Evolutionary conservation across 2,797 vertebrate genomes (phyloP).

Genomic region (Clarias laeviceps): DNA sequence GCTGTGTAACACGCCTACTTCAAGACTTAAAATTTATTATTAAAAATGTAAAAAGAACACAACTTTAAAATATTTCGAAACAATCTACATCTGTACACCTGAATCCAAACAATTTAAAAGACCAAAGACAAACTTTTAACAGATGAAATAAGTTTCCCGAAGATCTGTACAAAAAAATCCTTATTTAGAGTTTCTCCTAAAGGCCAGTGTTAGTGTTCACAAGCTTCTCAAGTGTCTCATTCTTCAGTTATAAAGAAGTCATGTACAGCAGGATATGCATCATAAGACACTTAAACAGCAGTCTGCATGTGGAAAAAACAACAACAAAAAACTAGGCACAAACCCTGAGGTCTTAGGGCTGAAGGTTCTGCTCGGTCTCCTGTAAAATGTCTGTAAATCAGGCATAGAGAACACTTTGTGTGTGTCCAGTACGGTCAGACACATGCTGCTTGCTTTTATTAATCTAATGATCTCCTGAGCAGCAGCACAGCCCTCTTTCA

Average conservation of each 20-base stretch:
- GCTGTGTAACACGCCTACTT: background rate
- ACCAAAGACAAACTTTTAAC: background rate
- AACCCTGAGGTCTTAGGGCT: slow-evolving; percentile 11
- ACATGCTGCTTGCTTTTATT: background rate
- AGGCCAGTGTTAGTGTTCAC: background rate
- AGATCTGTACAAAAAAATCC: background rate
- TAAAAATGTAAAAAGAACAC: background rate
- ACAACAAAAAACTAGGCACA: slow-evolving; percentile 22
- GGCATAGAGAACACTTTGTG: background rate
- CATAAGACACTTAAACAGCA: background rate
- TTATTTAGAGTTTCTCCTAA: background rate
- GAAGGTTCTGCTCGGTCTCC: slow-evolving; percentile 2
- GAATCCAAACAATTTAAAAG: background rate
- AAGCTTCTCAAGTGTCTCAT: background rate
- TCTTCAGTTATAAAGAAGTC: background rate
- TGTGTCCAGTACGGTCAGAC: background rate
- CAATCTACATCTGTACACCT: background rate
- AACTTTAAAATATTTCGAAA: background rate
- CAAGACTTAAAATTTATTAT: slow-evolving; percentile 6
- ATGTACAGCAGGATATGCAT: background rate
- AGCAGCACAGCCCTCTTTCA: background rate
- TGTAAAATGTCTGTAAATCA: slow-evolving; percentile 15
- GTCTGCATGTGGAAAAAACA: slow-evolving; percentile 24
- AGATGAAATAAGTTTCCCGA: background rate
- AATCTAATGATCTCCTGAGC: slow-evolving; percentile 17